A percentile compares a stretch with the other conserved stretches of the same genome.
Conservation (phyloP, 2,888 invertebrate genomes). For the Meloe dianella region DNA sequence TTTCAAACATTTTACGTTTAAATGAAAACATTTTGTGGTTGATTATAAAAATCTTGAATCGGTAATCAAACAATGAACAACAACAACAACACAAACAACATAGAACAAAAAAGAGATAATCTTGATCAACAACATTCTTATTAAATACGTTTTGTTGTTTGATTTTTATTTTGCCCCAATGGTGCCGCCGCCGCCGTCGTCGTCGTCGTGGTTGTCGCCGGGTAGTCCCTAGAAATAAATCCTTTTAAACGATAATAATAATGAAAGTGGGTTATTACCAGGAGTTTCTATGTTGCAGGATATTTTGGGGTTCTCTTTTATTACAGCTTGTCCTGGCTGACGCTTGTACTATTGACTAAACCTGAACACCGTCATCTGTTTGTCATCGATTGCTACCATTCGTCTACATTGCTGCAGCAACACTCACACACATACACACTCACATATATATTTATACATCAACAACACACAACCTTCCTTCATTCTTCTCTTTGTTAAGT, state of each 20-base stretch:
- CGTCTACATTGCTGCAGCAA: constrained; percentile 43
- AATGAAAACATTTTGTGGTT: background rate
- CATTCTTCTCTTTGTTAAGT: constrained; percentile 35
- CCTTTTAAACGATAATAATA: constrained; percentile 40
- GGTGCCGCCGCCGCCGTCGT: background rate
- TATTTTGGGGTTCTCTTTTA: constrained; percentile 35
- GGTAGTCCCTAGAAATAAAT: constrained; percentile 28
- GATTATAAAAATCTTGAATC: background rate
- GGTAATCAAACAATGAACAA: too few species aligned
- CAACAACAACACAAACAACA: background rate
- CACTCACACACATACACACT: constrained; percentile 23
- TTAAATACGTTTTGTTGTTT: background rate
- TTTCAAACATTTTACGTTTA: background rate
- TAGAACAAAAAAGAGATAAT: background rate
- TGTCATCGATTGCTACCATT: constrained; percentile 58
- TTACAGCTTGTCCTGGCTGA: constrained; percentile 33
- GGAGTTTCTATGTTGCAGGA: constrained; percentile 28
- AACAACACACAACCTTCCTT: constrained; percentile 37
- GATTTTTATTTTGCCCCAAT: background rate
- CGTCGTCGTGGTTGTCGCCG: background rate
- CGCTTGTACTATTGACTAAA: constrained; percentile 42
- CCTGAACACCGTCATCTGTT: constrained; percentile 56
- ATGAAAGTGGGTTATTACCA: constrained; percentile 45
- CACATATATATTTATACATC: constrained; percentile 42
- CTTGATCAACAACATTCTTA: constrained; percentile 1